Evolutionary conservation across 2,888 invertebrate species (phyloP), one percentile per base, ranked within the genome.

Genomic region (Sesia apiformis): DNA sequence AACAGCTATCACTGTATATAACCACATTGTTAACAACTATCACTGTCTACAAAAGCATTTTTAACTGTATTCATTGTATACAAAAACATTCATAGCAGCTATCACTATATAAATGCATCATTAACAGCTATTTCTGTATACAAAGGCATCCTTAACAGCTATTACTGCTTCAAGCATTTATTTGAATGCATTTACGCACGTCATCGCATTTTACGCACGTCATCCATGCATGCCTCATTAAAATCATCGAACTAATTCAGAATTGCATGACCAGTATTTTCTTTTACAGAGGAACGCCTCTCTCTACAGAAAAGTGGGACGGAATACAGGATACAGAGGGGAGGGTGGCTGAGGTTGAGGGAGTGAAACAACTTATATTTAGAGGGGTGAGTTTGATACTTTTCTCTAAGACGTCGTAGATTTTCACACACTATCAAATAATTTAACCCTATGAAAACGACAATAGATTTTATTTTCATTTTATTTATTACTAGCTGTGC

Each of bases 361-460:
- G 93, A 4, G 91, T 98, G 0, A 96, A 94, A 76, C 93, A 95
- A 69, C 92, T 96, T 52, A 95, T 99, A 70, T 99, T 98, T 78
- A 93, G 95, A 86, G 98, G 98, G 72, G 97, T 96, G 77, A 86
- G 92, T 90, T 23, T 23, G 23, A 53, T 51, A 50, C 5, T 50
- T 50, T 39, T 46, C 46, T 23, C 23, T 23, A 46, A 46, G 4
- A 1, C 4, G 5, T 7, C 23, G 8, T 3, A 46, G 23, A 46
- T 46, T 43, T n/a, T 23, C 23, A 23, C 23, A 23, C 23, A 23
- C 2, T 23, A 23, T 23, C 23, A 23, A 23, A 23, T 23, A 23
- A 23, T 23, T 23, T 23, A 23, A 23, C 23, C 23, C 2, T 23
- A 23, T 23, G 23, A 23, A 23, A 23, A 23, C 23, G 23, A 23